phyloP scores from a whole-genome alignment of 2,888 invertebrate genomes.

The Lithosia quadra region DNA sequence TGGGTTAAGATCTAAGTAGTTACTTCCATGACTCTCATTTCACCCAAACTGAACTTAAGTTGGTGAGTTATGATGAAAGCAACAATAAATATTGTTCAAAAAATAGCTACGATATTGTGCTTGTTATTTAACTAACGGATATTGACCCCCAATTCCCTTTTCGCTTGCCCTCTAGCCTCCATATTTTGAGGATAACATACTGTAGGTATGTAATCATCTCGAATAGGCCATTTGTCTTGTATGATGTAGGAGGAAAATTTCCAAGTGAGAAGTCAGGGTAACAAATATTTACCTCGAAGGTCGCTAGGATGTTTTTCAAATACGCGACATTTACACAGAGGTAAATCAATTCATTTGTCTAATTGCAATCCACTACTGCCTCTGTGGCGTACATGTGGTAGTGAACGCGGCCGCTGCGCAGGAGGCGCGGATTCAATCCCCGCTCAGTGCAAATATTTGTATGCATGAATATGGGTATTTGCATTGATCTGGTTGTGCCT shows the following conservation, averaged over 20 bases:
- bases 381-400: too few relatives aligned
- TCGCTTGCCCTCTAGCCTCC: neutral
- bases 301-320: neutral
- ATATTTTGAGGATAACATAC: slow-evolving; percentile 4
- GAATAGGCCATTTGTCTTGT: neutral
- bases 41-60: neutral
- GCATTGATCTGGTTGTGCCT: too few relatives aligned
- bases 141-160: neutral
- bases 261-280: neutral
- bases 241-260: neutral
- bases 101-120: neutral
- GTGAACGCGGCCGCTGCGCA: too few relatives aligned
- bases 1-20: too few relatives aligned
- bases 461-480: too few relatives aligned
- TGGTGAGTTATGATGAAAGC: neutral
- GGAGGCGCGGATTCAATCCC: too few relatives aligned
- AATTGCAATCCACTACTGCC: too few relatives aligned
- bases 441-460: too few relatives aligned
- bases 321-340: neutral
- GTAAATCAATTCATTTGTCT: too few relatives aligned
- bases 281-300: neutral
- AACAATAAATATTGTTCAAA: neutral
- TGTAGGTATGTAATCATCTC: slow-evolving; percentile 4
- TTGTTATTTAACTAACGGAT: slow-evolving; percentile 2
- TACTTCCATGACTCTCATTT: too few relatives aligned